Evolutionary conservation across 2,888 invertebrate genomes (phyloP).

Genomic region (Heteromurus nitidus): DNA sequence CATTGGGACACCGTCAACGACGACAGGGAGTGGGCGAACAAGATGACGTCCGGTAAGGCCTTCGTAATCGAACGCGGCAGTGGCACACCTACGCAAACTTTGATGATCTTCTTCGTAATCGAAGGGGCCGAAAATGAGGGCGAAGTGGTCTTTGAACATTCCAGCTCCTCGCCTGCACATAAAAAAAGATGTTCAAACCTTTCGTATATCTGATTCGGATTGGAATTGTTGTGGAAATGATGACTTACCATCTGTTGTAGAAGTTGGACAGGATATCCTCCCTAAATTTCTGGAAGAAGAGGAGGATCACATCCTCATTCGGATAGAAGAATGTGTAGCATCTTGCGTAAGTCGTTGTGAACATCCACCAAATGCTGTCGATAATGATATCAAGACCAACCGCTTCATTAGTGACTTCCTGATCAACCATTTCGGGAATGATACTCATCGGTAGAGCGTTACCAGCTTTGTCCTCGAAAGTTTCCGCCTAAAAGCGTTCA

Average conservation of each 20-base stretch:
- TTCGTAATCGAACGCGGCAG: conserved; percentile 42
- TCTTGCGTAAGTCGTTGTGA: conserved; percentile 41
- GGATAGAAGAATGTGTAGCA: conserved; percentile 51
- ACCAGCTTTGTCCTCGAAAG: conserved; percentile 15
- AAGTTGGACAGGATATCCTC: conserved; percentile 37
- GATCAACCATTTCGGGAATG: conserved; percentile 38
- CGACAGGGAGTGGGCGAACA: conserved; percentile 43
- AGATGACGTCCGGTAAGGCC: conserved; percentile 38
- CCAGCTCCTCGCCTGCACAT: conserved; percentile 44
- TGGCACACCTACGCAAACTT: conserved; percentile 39
- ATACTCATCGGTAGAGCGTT: neutral
- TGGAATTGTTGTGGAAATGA: neutral
- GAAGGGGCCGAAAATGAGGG: conserved; percentile 43
- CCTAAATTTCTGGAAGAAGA: conserved; percentile 31
- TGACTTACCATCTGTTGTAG: conserved; percentile 31
- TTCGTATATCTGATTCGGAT: neutral
- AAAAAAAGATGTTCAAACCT: neutral
- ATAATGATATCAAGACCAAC: conserved; percentile 46
- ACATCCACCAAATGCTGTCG: conserved; percentile 62
- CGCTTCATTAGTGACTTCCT: conserved; percentile 25
- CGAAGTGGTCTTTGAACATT: conserved; percentile 26
- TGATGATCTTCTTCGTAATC: neutral
- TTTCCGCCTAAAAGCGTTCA: too few relatives aligned
- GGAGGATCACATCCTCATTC: conserved; percentile 43
- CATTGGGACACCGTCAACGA: neutral